Percentiles rank a stretch among this genome's conserved stretches.
These are phyloP conservation scores for Drosophila arawakana DNA, from an alignment of 1,140 invertebrate genomes.

Conservation along the genomic window DNA sequence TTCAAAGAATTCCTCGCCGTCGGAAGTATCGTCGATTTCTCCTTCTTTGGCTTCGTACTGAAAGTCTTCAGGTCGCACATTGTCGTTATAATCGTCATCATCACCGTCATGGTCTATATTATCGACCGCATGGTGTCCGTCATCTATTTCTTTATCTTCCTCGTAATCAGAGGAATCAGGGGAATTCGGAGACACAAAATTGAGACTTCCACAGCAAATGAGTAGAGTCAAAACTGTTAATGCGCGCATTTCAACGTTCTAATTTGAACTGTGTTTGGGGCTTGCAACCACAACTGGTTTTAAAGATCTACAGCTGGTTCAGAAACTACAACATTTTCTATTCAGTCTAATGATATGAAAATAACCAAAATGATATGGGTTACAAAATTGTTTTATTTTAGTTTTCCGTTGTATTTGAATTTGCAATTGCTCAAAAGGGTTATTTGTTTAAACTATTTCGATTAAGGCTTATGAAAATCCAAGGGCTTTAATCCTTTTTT, in stretches of 20 bases:
- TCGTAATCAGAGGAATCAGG: no score
- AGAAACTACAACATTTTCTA: no score
- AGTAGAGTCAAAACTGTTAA: slow-evolving; percentile 32
- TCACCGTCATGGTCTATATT: background rate
- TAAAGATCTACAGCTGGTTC: background rate
- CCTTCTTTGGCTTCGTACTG: slow-evolving; percentile 15
- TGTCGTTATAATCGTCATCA: background rate
- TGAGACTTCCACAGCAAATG: slow-evolving; percentile 4
- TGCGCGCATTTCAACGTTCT: slow-evolving; percentile 48
- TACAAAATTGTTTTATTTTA: no score
- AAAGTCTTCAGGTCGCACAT: slow-evolving; percentile 4
- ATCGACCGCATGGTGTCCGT: background rate
- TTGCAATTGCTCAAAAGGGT: no score
- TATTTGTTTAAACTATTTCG: background rate
- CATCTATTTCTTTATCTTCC: background rate
- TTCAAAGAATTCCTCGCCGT: background rate
- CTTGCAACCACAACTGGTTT: slow-evolving; percentile 1
- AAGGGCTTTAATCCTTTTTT: slow-evolving; percentile 9
- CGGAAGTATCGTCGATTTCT: background rate
- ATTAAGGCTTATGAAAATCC: slow-evolving; percentile 1
- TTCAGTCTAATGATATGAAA: no score
- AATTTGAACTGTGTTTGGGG: slow-evolving; percentile 43
- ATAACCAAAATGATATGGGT: no score
- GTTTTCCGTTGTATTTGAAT: background rate
- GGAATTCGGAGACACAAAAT: background rate